Evolutionary conservation across 2,113 vertebrate genomes (phyloP), one percentile per base, ranked within the genome.

Genomic region (Poeciliopsis prolifica): DNA sequence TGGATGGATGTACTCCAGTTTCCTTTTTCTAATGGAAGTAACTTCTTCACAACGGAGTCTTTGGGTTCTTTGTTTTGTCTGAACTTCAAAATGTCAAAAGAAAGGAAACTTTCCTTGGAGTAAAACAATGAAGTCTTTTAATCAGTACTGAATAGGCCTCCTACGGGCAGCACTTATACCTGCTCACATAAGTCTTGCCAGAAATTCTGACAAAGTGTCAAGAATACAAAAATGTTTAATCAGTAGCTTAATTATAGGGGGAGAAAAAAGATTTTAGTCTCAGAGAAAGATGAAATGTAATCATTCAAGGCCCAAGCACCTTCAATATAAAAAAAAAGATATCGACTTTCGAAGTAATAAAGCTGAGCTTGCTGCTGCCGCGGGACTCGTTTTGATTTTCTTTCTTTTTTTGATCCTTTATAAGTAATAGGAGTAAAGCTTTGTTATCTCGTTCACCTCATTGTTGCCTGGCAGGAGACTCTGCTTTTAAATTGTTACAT

Each of bases 71-170:
- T 71, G 11, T 31, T 31, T 31, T 31, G 51, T 19, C 51, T 78
- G 28, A 28, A 30, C 77, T 81, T 76, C 37, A 30, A 76, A 74
- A 80, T 77, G 29, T 71, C 35, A 37, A 10, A 82, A 86, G 70
- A 19, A 70, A 29, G 54, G 58, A 69, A 74, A 68, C 54, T 78
- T 64, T 67, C 44, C 64, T 74, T 42, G 44, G 29, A 86, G 83
- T 74, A 70, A 77, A 83, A 63, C 58, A 71, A 70, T n/a, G 44
- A 67, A 77, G 77, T 80, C 76, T 86, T 78, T 85, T 82, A 87
- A 87, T 90, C 86, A 77, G 63, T 37, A 6, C 60, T 42, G 54
- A 63, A 70, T 82, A 81, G 79, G 75, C 78, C 81, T 87, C 81
- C 78, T 72, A 48, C 58, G 80, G 63, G 68, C 68, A 31, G 65